These are phyloP conservation scores for Cephalopachus bancanus DNA, from an alignment of 2,797 vertebrate genomes.

Conservation along the genomic window DNA sequence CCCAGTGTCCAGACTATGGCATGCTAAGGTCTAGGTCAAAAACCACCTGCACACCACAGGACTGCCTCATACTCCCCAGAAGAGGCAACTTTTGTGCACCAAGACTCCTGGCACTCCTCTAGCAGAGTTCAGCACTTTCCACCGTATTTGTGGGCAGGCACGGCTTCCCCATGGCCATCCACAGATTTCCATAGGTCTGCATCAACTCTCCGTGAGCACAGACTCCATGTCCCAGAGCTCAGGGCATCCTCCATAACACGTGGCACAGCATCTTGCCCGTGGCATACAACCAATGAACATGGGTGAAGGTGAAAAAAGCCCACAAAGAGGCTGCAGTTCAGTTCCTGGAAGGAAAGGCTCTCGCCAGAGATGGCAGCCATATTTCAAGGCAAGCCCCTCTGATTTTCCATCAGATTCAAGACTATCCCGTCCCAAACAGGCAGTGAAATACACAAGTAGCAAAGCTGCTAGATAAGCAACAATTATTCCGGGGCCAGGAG, in stretches of 20 bases:
- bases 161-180: not conserved
- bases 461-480: not conserved
- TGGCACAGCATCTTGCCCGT: not conserved
- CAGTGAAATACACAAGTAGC: not conserved
- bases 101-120: not conserved
- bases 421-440: not conserved
- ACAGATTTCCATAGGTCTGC: not conserved
- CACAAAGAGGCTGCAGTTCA: not conserved
- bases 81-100: not conserved
- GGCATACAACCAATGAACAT: not conserved
- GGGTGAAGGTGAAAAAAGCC: not conserved
- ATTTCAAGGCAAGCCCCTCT: slow-evolving; percentile 22
- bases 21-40: not conserved
- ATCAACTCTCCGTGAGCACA: not conserved
- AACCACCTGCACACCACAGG: not conserved
- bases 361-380: not conserved
- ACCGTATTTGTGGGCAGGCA: not conserved
- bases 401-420: not conserved
- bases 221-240: rapidly evolving
- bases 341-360: not conserved
- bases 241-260: not conserved
- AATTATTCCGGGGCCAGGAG: not conserved
- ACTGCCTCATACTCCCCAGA: not conserved
- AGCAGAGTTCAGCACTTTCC: not conserved
- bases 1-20: not conserved